Base-by-base conservation (phyloP, 2,113 vertebrate species). In the Etia nguti region DNA sequence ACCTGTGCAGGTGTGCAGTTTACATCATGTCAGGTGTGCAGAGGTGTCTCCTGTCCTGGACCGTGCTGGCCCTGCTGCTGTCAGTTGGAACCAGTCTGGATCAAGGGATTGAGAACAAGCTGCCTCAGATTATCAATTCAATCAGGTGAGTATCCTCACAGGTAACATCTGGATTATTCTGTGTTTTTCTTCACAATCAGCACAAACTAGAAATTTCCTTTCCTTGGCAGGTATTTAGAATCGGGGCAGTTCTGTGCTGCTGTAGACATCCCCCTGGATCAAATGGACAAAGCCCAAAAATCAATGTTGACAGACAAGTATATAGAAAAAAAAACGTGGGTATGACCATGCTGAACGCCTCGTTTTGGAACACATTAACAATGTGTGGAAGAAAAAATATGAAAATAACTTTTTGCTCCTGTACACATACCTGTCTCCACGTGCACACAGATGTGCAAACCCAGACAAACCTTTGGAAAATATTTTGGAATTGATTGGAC, bases 351-450 rank as follows among this genome's bases (percentile, higher is more conserved):
- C 54, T 24, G 10, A 55, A 24, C 1, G 0, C 10, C 10, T 12
- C 3, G 11, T 56, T 56, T 24, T 56, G n/a, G 0, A 56, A 22
- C 0, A 24, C 54, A 56, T 56, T 56, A 0, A 24, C 0, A 0
- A 57, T 15, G 11, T 0, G 3, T 29, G 56, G 56, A 1, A 11
- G 2, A 16, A 59, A 0, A 29, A 59, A 29, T 0, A 29, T 5
- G 13, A 26, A 26, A 59, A 3, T 0, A 59, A 0, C 56, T 29
- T 60, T 10, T 0, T 62, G 0, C 29, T n/a, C 18, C 5, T 65
- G 15, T 36, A 65, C 60, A 65, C 60, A n/a, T 65, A 7, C 31
- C 0, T 8, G 0, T 65, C 60, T 38, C 34, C 60, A 13, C n/a
- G 60, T 65, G 20, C 60, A 65, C 3, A 3, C 7, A 16, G 16